These are phyloP conservation scores for Octopus bimaculoides DNA, from an alignment of 1,140 invertebrate species.

Conservation along the genomic window DNA sequence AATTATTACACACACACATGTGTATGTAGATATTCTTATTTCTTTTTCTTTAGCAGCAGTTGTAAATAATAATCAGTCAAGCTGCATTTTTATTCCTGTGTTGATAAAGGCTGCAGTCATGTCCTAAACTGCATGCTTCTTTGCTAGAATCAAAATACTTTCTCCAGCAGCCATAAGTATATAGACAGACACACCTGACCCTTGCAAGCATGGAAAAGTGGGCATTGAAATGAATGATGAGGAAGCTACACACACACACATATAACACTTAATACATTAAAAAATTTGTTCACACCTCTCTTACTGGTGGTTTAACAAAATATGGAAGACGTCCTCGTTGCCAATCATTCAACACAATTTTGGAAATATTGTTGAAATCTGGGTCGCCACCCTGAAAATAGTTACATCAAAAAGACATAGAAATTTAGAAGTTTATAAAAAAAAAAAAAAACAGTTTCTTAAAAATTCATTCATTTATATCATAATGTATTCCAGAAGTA, in stretches of 20 bases:
- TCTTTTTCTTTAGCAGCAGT: no score
- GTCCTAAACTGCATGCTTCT: no score
- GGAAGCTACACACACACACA: neutral
- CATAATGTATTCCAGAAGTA: no score
- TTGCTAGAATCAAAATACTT: no score
- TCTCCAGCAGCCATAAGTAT: no score
- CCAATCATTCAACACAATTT: conserved; percentile 98
- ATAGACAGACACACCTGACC: no score
- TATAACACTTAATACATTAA: neutral
- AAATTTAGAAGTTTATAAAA: neutral
- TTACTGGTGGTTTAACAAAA: conserved; percentile 76
- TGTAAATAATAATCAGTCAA: no score
- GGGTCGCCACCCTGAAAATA: conserved; percentile 80
- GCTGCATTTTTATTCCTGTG: no score
- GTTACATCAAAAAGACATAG: neutral
- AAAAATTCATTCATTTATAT: neutral
- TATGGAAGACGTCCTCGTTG: conserved; percentile 96
- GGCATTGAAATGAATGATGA: neutral
- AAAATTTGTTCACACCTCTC: conserved; percentile 26
- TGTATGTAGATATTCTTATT: no score
- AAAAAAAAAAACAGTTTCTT: neutral
- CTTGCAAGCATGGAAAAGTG: no score
- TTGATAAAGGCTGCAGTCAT: no score
- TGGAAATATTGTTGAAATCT: conserved; percentile 81
- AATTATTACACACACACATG: no score